Percentiles rank a stretch among this genome's conserved stretches.
These are phyloP conservation scores for Cygnus buccinator DNA, from an alignment of 2,113 vertebrate species.

Conservation along the genomic window DNA sequence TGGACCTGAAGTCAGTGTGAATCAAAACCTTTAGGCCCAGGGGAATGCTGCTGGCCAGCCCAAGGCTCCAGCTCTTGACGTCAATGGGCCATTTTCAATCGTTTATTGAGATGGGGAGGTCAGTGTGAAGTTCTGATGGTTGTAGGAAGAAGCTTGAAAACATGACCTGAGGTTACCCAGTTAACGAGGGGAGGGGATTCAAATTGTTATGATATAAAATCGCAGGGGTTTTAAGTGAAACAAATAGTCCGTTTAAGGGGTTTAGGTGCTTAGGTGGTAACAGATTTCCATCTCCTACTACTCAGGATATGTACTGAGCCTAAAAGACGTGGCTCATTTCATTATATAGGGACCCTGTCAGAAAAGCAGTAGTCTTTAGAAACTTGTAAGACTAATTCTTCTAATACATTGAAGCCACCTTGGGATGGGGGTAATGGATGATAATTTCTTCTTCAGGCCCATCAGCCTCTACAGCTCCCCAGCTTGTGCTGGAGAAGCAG, in stretches of 20 bases:
- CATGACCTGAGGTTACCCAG: neutral
- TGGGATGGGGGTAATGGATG: neutral
- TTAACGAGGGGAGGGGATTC: fast-evolving
- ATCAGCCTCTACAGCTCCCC: neutral
- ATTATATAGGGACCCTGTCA: neutral
- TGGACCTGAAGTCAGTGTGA: neutral
- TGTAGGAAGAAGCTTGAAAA: neutral
- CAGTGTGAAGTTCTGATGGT: neutral
- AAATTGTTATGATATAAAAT: neutral
- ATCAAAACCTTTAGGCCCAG: neutral
- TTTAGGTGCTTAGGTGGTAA: fast-evolving
- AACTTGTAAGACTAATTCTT: neutral
- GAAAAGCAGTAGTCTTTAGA: neutral
- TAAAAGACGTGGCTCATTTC: neutral
- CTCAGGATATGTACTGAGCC: neutral
- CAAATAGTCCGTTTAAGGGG: neutral
- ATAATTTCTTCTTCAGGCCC: neutral
- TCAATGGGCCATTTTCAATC: neutral
- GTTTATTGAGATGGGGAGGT: neutral
- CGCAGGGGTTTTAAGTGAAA: neutral
- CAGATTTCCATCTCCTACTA: neutral
- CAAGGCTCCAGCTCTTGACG: neutral
- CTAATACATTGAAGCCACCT: neutral
- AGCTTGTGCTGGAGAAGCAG: neutral
- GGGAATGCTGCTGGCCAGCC: neutral